Evolutionary conservation across 2,797 vertebrate species (phyloP).

Genomic region (Sebastes oblongus): DNA sequence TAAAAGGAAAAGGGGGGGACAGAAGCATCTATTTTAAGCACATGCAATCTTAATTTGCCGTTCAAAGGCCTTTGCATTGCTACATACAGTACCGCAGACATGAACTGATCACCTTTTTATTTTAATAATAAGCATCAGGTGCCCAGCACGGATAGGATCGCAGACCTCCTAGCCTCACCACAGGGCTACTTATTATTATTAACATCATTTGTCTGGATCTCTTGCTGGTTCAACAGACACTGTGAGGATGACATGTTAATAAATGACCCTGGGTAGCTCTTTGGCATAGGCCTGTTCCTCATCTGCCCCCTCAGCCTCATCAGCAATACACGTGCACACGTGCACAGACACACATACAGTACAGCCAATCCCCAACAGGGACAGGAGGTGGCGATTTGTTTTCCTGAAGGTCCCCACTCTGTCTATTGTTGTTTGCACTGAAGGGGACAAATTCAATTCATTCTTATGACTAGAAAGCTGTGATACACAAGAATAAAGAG

Average conservation of each 20-base stretch:
- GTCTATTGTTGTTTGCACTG: constrained; percentile 99
- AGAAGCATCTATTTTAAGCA: constrained; percentile 34
- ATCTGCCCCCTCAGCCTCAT: constrained; percentile 87
- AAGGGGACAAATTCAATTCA: constrained; percentile 99
- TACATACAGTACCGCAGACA: constrained; percentile 27
- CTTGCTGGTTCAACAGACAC: constrained; percentile 92
- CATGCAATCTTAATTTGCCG: background rate
- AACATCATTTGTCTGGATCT: constrained; percentile 98
- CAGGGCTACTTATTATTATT: constrained; percentile 95
- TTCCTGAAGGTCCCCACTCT: constrained; percentile 96
- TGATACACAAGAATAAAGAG: constrained; percentile 81
- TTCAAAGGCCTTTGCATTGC: constrained; percentile 23
- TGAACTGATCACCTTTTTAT: constrained; percentile 40
- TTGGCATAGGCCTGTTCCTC: constrained; percentile 93
- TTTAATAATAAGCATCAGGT: constrained; percentile 71
- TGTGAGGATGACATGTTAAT: constrained; percentile 95
- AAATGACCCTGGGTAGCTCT: constrained; percentile 93
- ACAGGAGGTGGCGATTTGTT: constrained; percentile 94
- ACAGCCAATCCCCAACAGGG: constrained; percentile 91
- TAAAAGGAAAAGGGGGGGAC: constrained; percentile 21
- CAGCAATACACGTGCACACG: constrained; percentile 71
- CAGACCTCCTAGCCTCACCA: constrained; percentile 87
- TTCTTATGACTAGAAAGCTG: constrained; percentile 96
- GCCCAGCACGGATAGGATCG: constrained; percentile 42
- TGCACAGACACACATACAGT: constrained; percentile 64